Conservation (phyloP, 2,113 vertebrate species). For the Clarias batrachus region DNA sequence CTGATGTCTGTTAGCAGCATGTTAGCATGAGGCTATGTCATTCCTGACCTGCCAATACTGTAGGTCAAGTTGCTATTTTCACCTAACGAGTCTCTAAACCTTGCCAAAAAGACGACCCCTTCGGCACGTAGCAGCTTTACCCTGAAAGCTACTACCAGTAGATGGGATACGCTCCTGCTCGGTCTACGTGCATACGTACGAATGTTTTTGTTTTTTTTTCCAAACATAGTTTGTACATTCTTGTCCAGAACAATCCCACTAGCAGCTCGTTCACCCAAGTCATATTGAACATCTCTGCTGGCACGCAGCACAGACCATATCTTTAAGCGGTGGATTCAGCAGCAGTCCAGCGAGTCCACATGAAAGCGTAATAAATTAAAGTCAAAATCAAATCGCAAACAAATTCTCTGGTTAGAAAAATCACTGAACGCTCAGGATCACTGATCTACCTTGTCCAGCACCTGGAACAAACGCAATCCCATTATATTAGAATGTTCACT, state of each 20-base stretch:
- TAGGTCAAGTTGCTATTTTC: conserved; percentile 15
- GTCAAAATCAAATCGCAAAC: not conserved
- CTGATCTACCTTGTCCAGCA: not conserved
- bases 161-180: not conserved
- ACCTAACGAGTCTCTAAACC: not conserved
- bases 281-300: not conserved
- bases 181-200: not conserved
- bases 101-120: not conserved
- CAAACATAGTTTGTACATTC: not conserved
- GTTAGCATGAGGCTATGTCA: not conserved
- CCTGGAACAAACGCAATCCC: not conserved
- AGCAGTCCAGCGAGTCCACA: not conserved
- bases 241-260: not conserved
- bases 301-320: not conserved
- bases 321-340: not conserved
- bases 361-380: not conserved
- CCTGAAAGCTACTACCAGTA: not conserved
- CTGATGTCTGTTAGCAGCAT: not conserved
- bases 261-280: not conserved
- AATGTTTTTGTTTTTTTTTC: not conserved
- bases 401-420: not conserved
- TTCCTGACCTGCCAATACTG: not conserved
- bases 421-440: not conserved
- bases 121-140: not conserved
- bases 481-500: not conserved